Conservation (phyloP, 1,140 invertebrate genomes). For the Lepidurus packardi region DNA sequence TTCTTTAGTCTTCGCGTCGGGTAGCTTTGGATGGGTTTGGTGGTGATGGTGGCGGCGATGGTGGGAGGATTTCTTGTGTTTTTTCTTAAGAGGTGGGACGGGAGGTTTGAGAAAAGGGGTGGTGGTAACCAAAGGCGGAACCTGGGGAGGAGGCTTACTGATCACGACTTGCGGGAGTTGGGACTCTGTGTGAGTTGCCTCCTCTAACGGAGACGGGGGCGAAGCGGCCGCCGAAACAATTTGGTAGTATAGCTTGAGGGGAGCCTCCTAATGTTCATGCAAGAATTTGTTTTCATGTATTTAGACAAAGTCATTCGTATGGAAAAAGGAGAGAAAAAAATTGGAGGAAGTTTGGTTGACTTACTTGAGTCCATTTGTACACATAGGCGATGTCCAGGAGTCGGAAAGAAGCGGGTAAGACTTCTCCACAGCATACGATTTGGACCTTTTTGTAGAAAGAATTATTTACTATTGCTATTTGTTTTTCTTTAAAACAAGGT, state of each 20-base stretch:
- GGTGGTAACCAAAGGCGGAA: not conserved
- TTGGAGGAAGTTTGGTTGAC: not conserved
- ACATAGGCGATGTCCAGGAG: constrained; percentile 34
- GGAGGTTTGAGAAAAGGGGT: not conserved
- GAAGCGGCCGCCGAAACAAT: not conserved
- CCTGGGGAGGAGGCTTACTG: not conserved
- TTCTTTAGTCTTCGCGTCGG: not conserved
- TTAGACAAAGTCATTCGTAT: too few relatives aligned
- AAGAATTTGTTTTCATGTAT: too few relatives aligned
- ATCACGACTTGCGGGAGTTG: not conserved
- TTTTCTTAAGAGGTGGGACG: not conserved
- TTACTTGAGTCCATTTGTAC: constrained; percentile 33
- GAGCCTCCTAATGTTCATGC: not conserved
- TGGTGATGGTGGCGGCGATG: not conserved
- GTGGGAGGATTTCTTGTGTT: not conserved
- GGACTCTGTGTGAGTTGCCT: not conserved
- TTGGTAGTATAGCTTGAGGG: not conserved
- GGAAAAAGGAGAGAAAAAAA: not conserved
- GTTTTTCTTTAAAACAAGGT: too few relatives aligned
- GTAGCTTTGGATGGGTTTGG: not conserved
- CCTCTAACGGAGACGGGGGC: not conserved
- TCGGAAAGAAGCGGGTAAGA: constrained; percentile 17
- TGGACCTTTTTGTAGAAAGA: constrained; percentile 25
- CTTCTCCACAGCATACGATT: constrained; percentile 26
- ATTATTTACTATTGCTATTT: not conserved